phyloP scores from a whole-genome alignment of 2,113 vertebrate species.

The Barnardius zonarius region DNA sequence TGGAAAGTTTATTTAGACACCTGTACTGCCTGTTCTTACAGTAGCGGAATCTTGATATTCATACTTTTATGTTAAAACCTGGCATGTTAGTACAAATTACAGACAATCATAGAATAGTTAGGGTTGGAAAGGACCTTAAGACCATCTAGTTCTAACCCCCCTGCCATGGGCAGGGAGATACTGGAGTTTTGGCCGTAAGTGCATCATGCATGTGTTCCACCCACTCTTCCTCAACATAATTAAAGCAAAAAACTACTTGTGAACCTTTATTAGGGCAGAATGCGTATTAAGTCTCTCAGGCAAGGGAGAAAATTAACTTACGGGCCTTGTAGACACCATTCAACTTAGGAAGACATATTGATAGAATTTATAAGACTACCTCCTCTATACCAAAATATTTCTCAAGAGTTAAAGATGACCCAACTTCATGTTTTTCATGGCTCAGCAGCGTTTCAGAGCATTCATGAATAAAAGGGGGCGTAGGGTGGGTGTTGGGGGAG shows the following conservation, averaged over 20 bases:
- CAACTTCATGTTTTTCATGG: background rate
- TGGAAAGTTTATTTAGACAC: background rate
- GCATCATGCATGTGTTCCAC: background rate
- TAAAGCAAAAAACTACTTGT: background rate
- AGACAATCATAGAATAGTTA: background rate
- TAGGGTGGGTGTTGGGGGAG: too few relatives aligned
- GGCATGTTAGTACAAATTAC: background rate
- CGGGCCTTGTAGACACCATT: background rate
- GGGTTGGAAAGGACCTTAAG: background rate
- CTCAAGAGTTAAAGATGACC: background rate
- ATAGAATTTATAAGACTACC: background rate
- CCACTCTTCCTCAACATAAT: background rate
- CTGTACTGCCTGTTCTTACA: background rate
- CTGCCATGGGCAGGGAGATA: background rate
- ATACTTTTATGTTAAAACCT: background rate
- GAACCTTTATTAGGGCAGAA: background rate
- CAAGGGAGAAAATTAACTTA: background rate
- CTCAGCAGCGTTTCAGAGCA: background rate
- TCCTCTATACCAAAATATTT: background rate
- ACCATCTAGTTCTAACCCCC: background rate
- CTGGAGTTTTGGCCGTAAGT: background rate
- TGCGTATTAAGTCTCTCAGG: background rate
- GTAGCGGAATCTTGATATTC: background rate
- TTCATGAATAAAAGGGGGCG: background rate
- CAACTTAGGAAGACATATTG: background rate